Evolutionary conservation across 2,888 invertebrate genomes (phyloP), one percentile per base, ranked within the genome.

Genomic region (Ceratothoa steindachneri): DNA sequence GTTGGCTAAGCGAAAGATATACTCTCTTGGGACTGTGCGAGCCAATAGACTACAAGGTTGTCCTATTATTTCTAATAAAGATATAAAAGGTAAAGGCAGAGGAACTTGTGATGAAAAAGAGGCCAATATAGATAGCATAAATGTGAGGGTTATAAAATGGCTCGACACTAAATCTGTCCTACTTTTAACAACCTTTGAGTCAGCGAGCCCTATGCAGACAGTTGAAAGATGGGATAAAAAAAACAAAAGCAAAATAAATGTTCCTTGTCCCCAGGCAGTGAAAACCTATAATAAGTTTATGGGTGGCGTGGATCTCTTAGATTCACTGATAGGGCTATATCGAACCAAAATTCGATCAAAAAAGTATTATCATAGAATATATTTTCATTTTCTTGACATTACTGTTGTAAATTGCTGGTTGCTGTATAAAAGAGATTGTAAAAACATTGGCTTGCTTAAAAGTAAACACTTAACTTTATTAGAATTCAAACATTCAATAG

Each of bases 1-100:
- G 2, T 41, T 73, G 28, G 52, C 73, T 19, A 73, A 66, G 41
- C 41, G 15, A 9, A 41, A 41, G 41, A 41, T 41, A 9, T 41
- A 41, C 15, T 41, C 7, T 15, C 15, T 41, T 5, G 60, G 60
- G 5, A 60, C 60, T 60, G 24, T 60, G 5, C 60, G 60, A 60
- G 60, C 60, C 19, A 60, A 60, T 60, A 60, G 60, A 19, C 19
- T 60, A 9, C 60, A 60, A 24, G 60, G 60, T 22, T 60, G 19
- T 22, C 5, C 5, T n/a, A 60, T 22, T 22, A 5, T n/a, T 9
- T 22, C 60, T 9, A 9, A 24, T 60, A 60, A 60, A 19, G 24
- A 60, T 9, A 5, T 60, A 9, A 60, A 24, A 24, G 9, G 19
- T 9, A n/a, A 60, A 60, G 60, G 60, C 5, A n/a, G 60, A 24